phyloP scores from a whole-genome alignment of 2,797 vertebrate species.

The Microhierax caerulescens region DNA sequence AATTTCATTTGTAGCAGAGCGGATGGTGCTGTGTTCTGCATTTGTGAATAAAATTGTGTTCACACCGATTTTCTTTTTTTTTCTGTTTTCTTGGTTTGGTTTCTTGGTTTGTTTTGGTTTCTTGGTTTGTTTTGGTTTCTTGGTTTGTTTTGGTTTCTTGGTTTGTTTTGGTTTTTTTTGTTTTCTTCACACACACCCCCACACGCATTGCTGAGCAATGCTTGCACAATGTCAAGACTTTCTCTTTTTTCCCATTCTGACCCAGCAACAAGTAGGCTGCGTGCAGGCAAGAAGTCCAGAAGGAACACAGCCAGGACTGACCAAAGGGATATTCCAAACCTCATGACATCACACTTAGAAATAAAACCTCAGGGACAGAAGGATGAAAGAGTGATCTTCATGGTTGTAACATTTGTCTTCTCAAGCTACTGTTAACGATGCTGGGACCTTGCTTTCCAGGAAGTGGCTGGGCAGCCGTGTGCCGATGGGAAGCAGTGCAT shows the following conservation, averaged over 20 bases:
- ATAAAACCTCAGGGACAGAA: background rate
- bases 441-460: background rate
- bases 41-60: background rate
- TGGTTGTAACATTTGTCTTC: background rate
- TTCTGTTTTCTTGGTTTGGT: background rate
- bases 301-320: no score
- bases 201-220: background rate
- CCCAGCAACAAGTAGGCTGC: background rate
- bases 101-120: no score
- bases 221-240: background rate
- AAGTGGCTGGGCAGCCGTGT: background rate
- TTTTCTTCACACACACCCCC: no score
- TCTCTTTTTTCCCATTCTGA: background rate
- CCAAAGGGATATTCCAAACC: background rate
- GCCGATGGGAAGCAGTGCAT: background rate
- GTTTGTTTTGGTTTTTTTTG: no score
- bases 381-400: background rate
- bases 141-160: no score
- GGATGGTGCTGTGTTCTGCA: background rate
- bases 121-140: no score
- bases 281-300: background rate
- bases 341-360: fast-evolving
- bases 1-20: background rate
- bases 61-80: no score
- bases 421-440: background rate